Evolutionary conservation across 2,888 invertebrate genomes (phyloP).

Genomic region (Luperina testacea): DNA sequence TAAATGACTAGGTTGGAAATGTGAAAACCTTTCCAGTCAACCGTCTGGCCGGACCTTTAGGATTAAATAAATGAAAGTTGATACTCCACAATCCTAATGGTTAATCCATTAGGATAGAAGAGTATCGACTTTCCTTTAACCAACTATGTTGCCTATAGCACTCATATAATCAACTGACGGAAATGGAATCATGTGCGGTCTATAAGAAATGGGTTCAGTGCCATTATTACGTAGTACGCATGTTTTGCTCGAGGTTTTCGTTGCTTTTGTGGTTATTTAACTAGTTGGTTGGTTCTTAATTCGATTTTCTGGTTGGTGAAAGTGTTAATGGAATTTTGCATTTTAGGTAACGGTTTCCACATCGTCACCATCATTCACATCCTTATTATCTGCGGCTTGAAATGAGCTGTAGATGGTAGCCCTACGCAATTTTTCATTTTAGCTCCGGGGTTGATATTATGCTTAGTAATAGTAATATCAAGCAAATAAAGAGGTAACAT

Average conservation of each 20-base stretch:
- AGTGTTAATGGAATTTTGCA: constrained; percentile 25
- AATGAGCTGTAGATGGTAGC: not conserved
- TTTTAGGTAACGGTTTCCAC: not conserved
- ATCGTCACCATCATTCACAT: not conserved
- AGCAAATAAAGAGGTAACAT: not conserved
- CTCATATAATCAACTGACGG: constrained; percentile 56
- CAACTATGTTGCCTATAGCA: constrained; percentile 40
- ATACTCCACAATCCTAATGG: constrained; percentile 44
- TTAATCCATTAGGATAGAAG: constrained; percentile 49
- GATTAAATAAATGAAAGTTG: constrained; percentile 54
- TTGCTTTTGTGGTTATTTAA: constrained; percentile 44
- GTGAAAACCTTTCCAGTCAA: not conserved
- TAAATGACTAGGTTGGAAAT: constrained; percentile 7
- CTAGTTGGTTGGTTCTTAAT: constrained; percentile 36
- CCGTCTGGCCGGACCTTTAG: constrained; percentile 31
- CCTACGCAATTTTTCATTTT: not conserved
- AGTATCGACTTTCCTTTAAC: constrained; percentile 56
- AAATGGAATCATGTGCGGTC: constrained; percentile 54
- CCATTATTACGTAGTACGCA: constrained; percentile 40
- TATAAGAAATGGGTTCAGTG: constrained; percentile 46
- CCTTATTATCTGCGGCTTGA: not conserved
- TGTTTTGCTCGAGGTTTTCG: constrained; percentile 36
- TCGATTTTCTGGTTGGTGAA: constrained; percentile 32
- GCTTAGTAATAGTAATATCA: not conserved
- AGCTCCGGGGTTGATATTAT: not conserved